Base-by-base conservation (phyloP, 2,888 invertebrate genomes). In the Carpatolechia fugitivella region DNA sequence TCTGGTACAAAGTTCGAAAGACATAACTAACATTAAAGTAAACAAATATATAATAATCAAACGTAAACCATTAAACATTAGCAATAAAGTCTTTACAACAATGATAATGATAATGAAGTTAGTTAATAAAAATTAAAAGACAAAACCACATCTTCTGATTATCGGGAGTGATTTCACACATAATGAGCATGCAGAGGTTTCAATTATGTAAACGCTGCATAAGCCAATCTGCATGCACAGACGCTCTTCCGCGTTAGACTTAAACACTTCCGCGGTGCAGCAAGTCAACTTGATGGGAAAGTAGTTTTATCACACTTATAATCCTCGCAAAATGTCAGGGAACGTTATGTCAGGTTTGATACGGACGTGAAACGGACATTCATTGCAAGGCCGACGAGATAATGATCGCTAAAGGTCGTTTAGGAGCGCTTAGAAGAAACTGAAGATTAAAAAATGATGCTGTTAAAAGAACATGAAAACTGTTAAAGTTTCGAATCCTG, bases 311-410 rank as follows among this genome's bases (percentile, higher is more conserved):
- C 57, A 55, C 57, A 60, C 44, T 55, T 4, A 36, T 62, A 63
- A 63, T 63, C 63, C 64, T 57, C 58, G 62, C 68, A 74, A n/a
- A 48, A 31, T 16, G 48, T 29, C 24, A 38, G 29, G 31, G 20
- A 24, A 50, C 14, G 20, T 29, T 49, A 49, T 50, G 50, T 14
- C 50, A 14, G 14, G 38, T 14, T 70, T 68, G 61, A 78, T 68
- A 67, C 75, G 75, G 77, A 80, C 70, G 64, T 69, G 63, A 65
- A 72, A 67, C 67, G 69, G 70, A 76, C 81, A 78, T 74, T 83
- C 78, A 72, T 75, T 56, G 57, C 81, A 82, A 83, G 82, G 82
- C 74, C 80, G 74, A 70, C 74, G 61, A 69, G 76, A 75, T 74
- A 73, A 4, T 74, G 74, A 74, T 70, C 70, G 71, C 71, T 68